Evolutionary conservation across 2,888 invertebrate genomes (phyloP).

Genomic region (Catocala nupta): DNA sequence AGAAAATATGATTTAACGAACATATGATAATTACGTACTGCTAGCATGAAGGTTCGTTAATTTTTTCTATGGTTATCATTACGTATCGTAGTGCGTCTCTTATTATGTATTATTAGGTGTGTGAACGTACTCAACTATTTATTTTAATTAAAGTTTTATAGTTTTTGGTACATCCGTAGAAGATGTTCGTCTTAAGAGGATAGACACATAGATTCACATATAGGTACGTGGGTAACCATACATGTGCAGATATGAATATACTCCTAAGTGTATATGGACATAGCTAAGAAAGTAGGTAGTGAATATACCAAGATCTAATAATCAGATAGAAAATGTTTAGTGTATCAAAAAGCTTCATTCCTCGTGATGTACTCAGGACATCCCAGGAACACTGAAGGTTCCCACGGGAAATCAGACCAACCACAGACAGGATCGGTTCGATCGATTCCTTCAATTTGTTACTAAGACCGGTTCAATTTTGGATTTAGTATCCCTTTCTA

Average conservation of each 20-base stretch:
- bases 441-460: constrained; percentile 40
- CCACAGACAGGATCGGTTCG: constrained; percentile 27
- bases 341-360: neutral
- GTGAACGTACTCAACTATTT: constrained; percentile 3
- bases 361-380: neutral
- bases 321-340: no score
- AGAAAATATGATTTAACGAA: constrained; percentile 21
- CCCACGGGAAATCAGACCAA: constrained; percentile 40
- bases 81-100: neutral
- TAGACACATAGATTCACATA: no score
- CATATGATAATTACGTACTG: constrained; percentile 25
- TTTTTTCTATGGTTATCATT: constrained; percentile 7
- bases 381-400: constrained; percentile 19
- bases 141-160: constrained; percentile 1
- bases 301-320: no score
- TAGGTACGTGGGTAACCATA: no score
- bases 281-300: no score
- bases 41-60: constrained; percentile 27
- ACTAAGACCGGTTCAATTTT: constrained; percentile 46
- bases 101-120: constrained; percentile 7
- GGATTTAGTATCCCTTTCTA: constrained; percentile 48
- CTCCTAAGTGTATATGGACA: no score
- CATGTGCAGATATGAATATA: no score
- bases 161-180: neutral
- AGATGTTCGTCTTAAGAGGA: no score